Evolutionary conservation across 53 echinoderm and acorn worm species (phyloP), one percentile per base, ranked within the genome.

Genomic region (Echinarachnius parma): DNA sequence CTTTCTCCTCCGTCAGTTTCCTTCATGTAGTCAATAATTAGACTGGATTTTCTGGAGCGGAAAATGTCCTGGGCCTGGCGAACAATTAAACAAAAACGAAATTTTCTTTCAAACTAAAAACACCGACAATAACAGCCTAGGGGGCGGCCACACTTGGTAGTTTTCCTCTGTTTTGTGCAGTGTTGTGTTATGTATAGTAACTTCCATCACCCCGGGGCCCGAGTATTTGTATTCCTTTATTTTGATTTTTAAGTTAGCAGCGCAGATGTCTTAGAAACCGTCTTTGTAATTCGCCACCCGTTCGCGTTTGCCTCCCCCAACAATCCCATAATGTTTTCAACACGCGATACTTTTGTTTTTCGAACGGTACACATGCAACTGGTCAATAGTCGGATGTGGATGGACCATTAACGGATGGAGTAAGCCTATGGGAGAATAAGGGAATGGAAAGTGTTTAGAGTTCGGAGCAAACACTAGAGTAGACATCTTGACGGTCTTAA

Each of bases 21-120:
- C 39, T 7, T 39, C 39, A 13, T 13, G 13, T 39, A 65, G 29
- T n/a, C n/a, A n/a, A n/a, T n/a, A n/a, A 19, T 50, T 50, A 35
- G 37, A 72, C 34, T 56, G 57, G 25, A 72, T 34, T 72, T 54
- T 72, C 57, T 72, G 74, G 74, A 37, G 55, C 74, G 57, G 55
- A 72, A 72, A 72, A 72, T 72, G 57, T 72, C 34, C 39, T 19
- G 34, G 28, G 68, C 68, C 74, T 56, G 42, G 23, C 55, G 22
- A 30, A 72, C 74, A 72, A 72, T 72, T 72, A 72, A 72, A 72
- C 74, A 72, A 72, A 72, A 56, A 57, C 74, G 42, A n/a, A n/a
- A n/a, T n/a, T n/a, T n/a, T n/a, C n/a, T 72, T 72, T 72, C 39
- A 57, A 72, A 57, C 55, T 56, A 72, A 72, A n/a, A 72, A 56